phyloP scores from a whole-genome alignment of 2,113 vertebrate genomes.

The Apus apus region DNA sequence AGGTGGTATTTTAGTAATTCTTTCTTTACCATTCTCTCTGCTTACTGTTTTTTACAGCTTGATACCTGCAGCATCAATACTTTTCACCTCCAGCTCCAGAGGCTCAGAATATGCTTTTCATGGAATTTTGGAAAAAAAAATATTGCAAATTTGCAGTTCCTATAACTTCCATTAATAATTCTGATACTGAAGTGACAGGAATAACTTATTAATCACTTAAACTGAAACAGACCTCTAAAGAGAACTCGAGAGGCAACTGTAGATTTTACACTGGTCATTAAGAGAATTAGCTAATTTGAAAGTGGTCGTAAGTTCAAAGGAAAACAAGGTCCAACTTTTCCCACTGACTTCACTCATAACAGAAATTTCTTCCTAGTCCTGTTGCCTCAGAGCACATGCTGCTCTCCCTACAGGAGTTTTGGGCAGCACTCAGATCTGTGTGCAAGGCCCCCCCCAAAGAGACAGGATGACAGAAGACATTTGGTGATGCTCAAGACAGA shows the following conservation, averaged over 20 bases:
- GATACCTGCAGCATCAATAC: background rate
- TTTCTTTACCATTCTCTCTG: background rate
- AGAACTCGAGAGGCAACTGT: background rate
- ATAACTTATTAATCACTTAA: background rate
- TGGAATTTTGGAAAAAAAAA: background rate
- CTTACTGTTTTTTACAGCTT: background rate
- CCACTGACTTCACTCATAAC: background rate
- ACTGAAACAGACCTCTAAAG: background rate
- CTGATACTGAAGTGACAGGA: background rate
- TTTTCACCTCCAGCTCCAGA: background rate
- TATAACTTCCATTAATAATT: background rate
- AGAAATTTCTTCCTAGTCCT: background rate
- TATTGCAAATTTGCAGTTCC: background rate
- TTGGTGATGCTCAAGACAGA: background rate
- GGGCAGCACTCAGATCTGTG: background rate
- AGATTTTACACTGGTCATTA: background rate
- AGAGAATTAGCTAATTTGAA: background rate
- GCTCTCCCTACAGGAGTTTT: background rate
- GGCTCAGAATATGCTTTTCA: background rate
- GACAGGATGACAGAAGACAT: background rate
- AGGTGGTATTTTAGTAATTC: background rate
- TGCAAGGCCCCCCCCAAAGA: background rate
- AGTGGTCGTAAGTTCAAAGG: background rate
- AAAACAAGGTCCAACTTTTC: background rate
- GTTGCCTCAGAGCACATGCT: background rate